Percentiles rank a stretch among this genome's conserved stretches.
Evolutionary conservation across 1,140 invertebrate genomes (phyloP).

Genomic region (Trichogramma pretiosum): DNA sequence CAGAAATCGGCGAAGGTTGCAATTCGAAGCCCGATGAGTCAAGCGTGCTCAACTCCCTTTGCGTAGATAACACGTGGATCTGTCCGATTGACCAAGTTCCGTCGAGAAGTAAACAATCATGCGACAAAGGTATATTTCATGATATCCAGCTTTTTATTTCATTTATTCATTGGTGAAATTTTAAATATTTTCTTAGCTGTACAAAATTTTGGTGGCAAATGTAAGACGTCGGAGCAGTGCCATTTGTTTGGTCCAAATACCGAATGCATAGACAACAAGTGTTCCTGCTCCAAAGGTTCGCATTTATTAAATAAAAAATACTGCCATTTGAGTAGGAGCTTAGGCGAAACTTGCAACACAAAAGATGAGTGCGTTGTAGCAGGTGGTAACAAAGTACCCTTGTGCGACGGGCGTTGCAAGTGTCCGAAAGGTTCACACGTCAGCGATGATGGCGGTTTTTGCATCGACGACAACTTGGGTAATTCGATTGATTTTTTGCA

Average conservation of each 20-base stretch:
- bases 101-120: constrained; percentile 20
- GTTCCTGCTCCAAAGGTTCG: constrained; percentile 24
- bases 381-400: too few species aligned
- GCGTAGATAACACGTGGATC: constrained; percentile 21
- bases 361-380: too few species aligned
- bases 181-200: constrained; percentile 11
- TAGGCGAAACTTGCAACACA: too few species aligned
- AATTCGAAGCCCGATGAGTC: background rate
- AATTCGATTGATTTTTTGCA: too few species aligned
- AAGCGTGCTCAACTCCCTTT: constrained; percentile 19
- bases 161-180: too few species aligned
- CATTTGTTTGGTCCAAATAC: constrained; percentile 26
- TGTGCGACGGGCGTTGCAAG: too few species aligned
- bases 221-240: constrained; percentile 23
- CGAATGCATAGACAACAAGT: constrained; percentile 19
- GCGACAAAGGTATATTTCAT: constrained; percentile 23
- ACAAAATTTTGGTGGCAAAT: constrained; percentile 16
- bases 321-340: too few species aligned
- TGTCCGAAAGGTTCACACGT: constrained; percentile 17
- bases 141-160: background rate
- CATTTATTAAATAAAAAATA: too few species aligned
- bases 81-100: constrained; percentile 18
- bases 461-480: constrained; percentile 15
- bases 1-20: constrained; percentile 29
- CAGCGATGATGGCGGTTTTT: constrained; percentile 13